Conservation (phyloP, 2,888 invertebrate genomes). For the Acleris laterana region DNA sequence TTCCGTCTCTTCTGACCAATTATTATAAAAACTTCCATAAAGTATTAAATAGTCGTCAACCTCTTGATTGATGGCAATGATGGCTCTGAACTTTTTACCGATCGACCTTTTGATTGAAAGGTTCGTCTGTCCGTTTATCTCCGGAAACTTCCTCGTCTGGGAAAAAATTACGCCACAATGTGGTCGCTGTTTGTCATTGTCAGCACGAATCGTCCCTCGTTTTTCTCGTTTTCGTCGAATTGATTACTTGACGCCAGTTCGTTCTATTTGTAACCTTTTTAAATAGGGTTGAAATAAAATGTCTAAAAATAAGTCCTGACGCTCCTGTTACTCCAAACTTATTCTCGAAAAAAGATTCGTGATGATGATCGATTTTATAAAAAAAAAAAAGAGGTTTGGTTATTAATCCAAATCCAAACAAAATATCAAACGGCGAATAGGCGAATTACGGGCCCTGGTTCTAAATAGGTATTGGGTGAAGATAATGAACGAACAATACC, state of each 20-base stretch:
- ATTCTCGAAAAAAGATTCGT: too few species aligned
- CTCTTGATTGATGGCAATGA: slow-evolving; percentile 29
- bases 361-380: too few species aligned
- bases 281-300: too few species aligned
- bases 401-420: too few species aligned
- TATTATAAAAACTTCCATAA: slow-evolving; percentile 12
- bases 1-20: slow-evolving; percentile 21
- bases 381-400: too few species aligned
- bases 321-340: too few species aligned
- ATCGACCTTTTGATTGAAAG: slow-evolving; percentile 29
- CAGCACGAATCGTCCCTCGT: slow-evolving; percentile 38
- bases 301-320: too few species aligned
- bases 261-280: not conserved
- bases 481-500: too few species aligned
- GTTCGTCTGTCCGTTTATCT: slow-evolving; percentile 42
- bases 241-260: slow-evolving; percentile 7
- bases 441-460: too few species aligned
- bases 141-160: slow-evolving; percentile 41
- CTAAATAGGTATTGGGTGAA: too few species aligned
- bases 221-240: slow-evolving; percentile 33
- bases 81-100: slow-evolving; percentile 31
- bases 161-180: slow-evolving; percentile 36
- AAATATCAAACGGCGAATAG: too few species aligned
- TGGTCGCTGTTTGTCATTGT: slow-evolving; percentile 40
- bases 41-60: slow-evolving; percentile 10